Evolutionary conservation across 2,797 vertebrate species (phyloP).

Genomic region (Bradypus variegatus): DNA sequence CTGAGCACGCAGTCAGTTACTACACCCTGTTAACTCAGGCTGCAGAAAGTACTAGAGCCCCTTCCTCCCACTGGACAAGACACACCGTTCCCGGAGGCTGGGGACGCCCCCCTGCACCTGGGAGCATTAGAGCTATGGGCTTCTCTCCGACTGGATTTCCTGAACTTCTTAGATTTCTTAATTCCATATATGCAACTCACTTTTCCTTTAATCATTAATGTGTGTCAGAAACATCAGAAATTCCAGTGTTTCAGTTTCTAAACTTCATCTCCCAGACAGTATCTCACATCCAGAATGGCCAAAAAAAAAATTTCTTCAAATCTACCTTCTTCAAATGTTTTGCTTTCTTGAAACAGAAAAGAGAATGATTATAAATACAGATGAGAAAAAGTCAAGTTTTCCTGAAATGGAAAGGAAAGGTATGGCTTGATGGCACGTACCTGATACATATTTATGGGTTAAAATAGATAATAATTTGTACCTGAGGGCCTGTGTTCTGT

Average conservation of each 20-base stretch:
- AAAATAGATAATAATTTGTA: not conserved
- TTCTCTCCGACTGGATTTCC: not conserved
- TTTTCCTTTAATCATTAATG: not conserved
- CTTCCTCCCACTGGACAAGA: not conserved
- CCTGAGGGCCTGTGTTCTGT: not conserved
- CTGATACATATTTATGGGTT: no score
- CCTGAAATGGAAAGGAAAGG: not conserved
- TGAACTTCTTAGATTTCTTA: not conserved
- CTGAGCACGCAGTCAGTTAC: not conserved
- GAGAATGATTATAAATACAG: not conserved
- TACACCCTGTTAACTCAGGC: constrained; percentile 30
- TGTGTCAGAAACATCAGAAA: not conserved
- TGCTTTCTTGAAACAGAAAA: constrained; percentile 31
- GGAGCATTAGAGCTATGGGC: not conserved
- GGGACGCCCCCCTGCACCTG: not conserved
- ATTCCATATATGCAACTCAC: not conserved
- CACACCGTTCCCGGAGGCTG: not conserved
- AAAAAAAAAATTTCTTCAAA: not conserved
- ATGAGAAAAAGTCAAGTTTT: not conserved
- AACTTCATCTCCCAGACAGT: not conserved
- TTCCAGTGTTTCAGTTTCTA: not conserved
- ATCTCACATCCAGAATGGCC: not conserved
- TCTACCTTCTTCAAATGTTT: not conserved
- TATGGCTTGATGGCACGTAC: not conserved
- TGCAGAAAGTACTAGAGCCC: not conserved